Conservation (phyloP, 2,888 invertebrate species). For the Tetrapedia diversipes region DNA sequence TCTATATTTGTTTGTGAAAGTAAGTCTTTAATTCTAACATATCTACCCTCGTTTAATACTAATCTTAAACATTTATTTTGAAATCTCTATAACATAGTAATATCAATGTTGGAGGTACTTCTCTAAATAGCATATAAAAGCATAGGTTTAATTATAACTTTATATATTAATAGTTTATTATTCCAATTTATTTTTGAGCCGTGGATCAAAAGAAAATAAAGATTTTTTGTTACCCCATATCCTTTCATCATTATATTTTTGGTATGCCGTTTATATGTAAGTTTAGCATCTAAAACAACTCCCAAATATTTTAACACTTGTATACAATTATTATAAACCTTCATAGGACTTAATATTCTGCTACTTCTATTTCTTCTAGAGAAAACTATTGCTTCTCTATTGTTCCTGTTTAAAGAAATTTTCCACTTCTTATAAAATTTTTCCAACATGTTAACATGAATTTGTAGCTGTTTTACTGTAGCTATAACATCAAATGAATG, state of each 20-base stretch:
- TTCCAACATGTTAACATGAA: neutral
- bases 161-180: no score
- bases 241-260: conserved; percentile 18
- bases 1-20: no score
- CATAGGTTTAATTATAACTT: conserved; percentile 6
- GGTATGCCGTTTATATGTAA: conserved; percentile 12
- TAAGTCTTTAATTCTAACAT: no score
- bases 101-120: neutral
- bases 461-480: conserved; percentile 16
- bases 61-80: conserved; percentile 8
- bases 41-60: no score
- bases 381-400: conserved; percentile 6
- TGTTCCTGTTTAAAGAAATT: neutral
- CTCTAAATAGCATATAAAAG: neutral
- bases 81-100: neutral
- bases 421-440: conserved; percentile 23
- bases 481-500: conserved; percentile 4
- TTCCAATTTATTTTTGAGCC: conserved; percentile 1
- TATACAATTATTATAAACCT: conserved; percentile 1
- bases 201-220: conserved; percentile 3
- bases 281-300: conserved; percentile 4
- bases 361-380: neutral
- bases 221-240: conserved; percentile 8
- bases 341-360: conserved; percentile 11
- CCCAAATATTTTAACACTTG: conserved; percentile 5